Evolutionary conservation across 2,797 vertebrate species (phyloP).

Genomic region (Pangasius djambal): DNA sequence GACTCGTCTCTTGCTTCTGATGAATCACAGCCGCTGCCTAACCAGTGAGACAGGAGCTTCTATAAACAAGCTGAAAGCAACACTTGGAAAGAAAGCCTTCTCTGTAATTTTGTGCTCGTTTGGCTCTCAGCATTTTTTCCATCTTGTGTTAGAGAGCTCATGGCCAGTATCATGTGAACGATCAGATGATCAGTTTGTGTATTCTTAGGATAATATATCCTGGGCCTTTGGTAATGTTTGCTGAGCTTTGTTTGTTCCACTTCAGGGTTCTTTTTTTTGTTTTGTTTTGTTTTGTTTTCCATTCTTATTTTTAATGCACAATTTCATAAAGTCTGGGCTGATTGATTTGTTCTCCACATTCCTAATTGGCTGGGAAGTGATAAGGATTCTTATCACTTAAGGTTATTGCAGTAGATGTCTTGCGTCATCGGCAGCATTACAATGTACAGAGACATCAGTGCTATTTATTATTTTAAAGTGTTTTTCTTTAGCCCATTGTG

Average conservation of each 20-base stretch:
- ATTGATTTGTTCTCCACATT: not conserved
- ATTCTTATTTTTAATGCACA: not conserved
- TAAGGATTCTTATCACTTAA: not conserved
- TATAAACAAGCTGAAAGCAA: constrained; percentile 26
- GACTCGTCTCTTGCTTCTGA: constrained; percentile 23
- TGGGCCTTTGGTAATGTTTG: not conserved
- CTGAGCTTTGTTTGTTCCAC: not conserved
- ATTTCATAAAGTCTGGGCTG: not conserved
- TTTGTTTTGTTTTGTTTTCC: not conserved
- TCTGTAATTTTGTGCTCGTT: not conserved
- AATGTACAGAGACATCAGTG: not conserved
- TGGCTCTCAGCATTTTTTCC: not conserved
- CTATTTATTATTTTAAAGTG: not conserved
- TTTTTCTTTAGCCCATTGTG: not conserved
- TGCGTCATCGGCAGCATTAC: not conserved
- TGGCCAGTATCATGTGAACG: constrained; percentile 36
- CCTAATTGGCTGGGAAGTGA: not conserved
- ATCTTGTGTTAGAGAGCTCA: not conserved
- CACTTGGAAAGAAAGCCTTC: constrained; percentile 10
- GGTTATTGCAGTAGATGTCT: no score
- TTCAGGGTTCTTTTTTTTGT: not conserved
- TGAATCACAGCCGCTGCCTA: constrained; percentile 29
- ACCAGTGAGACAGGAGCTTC: constrained; percentile 21
- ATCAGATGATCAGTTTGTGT: constrained; percentile 32
- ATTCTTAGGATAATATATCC: constrained; percentile 10